Percentiles rank a stretch among this genome's conserved stretches.
These are phyloP conservation scores for Cheilosia pagana DNA, from an alignment of 2,888 invertebrate genomes.

Conservation along the genomic window DNA sequence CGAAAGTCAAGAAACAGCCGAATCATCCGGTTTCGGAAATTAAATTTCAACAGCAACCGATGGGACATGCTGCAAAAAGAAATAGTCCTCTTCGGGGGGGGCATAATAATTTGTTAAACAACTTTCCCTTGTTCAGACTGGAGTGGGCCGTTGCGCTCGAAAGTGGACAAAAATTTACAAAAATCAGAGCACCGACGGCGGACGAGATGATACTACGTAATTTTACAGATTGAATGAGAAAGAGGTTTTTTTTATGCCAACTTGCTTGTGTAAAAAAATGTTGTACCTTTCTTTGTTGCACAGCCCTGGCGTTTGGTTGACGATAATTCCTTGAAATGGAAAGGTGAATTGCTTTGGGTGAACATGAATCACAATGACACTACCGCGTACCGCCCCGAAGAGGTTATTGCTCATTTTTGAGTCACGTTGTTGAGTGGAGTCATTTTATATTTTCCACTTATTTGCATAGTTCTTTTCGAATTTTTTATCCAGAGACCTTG, in stretches of 20 bases:
- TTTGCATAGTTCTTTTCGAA: neutral
- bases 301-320: neutral
- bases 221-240: constrained; percentile 7
- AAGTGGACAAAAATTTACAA: constrained; percentile 19
- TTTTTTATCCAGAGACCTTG: constrained; percentile 23
- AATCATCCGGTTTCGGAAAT: constrained; percentile 67
- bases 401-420: constrained; percentile 43
- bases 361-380: constrained; percentile 38
- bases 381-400: constrained; percentile 18
- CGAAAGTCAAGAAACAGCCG: constrained; percentile 59
- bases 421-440: constrained; percentile 40
- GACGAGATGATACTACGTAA: constrained; percentile 19
- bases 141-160: constrained; percentile 35
- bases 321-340: constrained; percentile 37
- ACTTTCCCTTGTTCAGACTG: constrained; percentile 66
- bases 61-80: constrained; percentile 18
- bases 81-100: constrained; percentile 33
- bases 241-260: neutral
- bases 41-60: constrained; percentile 42
- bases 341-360: constrained; percentile 35
- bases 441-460: neutral
- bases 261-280: neutral
- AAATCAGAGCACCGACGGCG: constrained; percentile 29
- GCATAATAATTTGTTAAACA: constrained; percentile 38
- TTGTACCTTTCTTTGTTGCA: constrained; percentile 29